Base-by-base conservation (phyloP, 2,888 invertebrate species). In the Drosophila siamana region DNA sequence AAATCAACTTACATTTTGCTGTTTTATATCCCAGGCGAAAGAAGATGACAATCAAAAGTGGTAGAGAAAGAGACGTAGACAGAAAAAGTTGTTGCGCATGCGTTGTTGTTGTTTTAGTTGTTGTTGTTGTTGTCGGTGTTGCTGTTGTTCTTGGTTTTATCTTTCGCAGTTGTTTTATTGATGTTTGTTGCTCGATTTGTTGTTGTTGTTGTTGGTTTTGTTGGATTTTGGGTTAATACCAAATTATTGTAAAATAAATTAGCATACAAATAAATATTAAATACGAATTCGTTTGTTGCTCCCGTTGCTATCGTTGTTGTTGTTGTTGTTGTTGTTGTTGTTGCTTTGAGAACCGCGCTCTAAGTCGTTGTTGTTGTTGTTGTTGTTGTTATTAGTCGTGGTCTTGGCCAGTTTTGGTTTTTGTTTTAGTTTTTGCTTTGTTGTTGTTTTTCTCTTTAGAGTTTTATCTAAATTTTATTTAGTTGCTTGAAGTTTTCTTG, bases 161-260 rank as follows among this genome's bases (percentile, higher is more conserved):
- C 47, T 72, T 56, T 77, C 46, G 65, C 52, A 38, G 51, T 50
- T 36, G 50, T 48, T 36, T 50, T 50, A 48, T 51, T 57, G 55
- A 47, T 56, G 28, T 50, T 26, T 5, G 26, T 65, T 72, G 61
- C 48, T 64, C 28, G 19, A n/a, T n/a, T 59, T 52, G 41, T 54
- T 47, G 43, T 38, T 68, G 62, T 30, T 55, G 24, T 46, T 60
- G 30, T 50, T 63, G 84, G 63, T 78, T 61, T 65, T 76, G 47
- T 66, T 84, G 69, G 28, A 40, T 86, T 81, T 77, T 68, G 62
- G 55, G 64, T 88, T 81, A 86, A 79, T 79, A 69, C 80, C 83
- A 86, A 81, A 65, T 88, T 74, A 86, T 88, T 85, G 86, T 87
- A 78, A 80, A 78, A 87, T 69, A 75, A 86, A 81, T 88, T 88